Evolutionary conservation across 2,797 vertebrate species (phyloP).

Genomic region (Pitangus sulphuratus): DNA sequence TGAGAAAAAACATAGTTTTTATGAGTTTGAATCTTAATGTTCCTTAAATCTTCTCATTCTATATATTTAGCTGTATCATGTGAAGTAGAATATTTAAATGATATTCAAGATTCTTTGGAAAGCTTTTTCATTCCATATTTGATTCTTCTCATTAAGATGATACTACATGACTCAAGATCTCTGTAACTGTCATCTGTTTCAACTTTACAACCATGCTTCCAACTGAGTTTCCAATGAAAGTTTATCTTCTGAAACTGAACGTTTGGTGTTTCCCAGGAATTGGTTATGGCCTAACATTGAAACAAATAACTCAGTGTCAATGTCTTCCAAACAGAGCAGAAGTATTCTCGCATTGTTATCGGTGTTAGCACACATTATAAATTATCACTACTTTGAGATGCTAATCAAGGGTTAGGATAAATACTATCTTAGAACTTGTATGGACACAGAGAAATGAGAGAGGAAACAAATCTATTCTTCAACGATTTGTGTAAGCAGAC

Average conservation of each 20-base stretch:
- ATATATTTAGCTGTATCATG: not conserved
- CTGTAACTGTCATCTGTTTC: not conserved
- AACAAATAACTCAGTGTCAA: not conserved
- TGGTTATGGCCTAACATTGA: not conserved
- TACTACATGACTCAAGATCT: not conserved
- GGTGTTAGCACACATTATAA: not conserved
- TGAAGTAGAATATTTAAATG: not conserved
- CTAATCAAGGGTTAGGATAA: not conserved
- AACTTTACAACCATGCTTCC: fast-evolving
- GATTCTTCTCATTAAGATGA: not conserved
- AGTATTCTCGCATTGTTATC: not conserved
- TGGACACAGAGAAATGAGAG: not conserved
- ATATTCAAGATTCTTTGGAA: not conserved
- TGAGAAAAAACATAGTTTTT: not conserved
- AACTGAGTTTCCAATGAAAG: not conserved
- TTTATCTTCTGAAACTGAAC: not conserved
- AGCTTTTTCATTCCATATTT: not conserved
- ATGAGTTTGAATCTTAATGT: not conserved
- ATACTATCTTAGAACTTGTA: not conserved
- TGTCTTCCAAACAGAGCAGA: not conserved
- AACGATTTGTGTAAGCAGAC: not conserved
- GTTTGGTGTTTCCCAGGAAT: not conserved
- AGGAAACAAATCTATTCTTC: not conserved
- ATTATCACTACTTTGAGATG: not conserved
- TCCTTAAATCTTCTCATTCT: not conserved